Evolutionary conservation across 2,113 vertebrate species (phyloP).

Genomic region (Guaruba guarouba): DNA sequence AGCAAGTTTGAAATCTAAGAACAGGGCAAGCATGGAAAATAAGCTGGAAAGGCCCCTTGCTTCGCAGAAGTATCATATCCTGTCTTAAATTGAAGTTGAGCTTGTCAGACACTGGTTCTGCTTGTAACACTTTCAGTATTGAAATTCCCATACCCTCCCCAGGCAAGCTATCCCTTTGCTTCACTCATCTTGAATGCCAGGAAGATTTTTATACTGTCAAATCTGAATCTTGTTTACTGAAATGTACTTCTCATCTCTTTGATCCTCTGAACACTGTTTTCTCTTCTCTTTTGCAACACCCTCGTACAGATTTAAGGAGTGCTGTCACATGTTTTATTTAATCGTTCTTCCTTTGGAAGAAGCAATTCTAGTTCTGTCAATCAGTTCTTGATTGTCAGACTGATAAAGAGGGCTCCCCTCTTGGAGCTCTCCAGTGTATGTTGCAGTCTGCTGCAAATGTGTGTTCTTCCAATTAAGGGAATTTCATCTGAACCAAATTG

Average conservation of each 20-base stretch:
- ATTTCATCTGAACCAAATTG: constrained; percentile 7
- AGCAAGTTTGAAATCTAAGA: not conserved
- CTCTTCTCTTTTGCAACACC: not conserved
- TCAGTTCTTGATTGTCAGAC: not conserved
- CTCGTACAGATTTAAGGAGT: not conserved
- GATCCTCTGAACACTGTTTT: not conserved
- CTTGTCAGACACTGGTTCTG: not conserved
- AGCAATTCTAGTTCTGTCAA: not conserved
- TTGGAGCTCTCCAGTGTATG: not conserved
- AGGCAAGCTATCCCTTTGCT: not conserved
- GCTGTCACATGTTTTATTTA: not conserved
- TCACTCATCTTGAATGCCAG: not conserved
- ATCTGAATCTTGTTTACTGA: not conserved
- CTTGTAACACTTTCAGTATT: not conserved
- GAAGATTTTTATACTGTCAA: not conserved
- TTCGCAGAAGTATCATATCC: not conserved
- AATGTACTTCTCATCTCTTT: not conserved
- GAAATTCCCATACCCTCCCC: not conserved
- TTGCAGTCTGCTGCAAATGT: not conserved
- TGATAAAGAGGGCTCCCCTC: not conserved
- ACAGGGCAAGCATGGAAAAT: not conserved
- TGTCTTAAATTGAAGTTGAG: not conserved
- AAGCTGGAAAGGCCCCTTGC: not conserved
- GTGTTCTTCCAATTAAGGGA: not conserved
- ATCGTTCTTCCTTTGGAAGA: not conserved